Conservation (phyloP, 2,797 vertebrate genomes). For the Pseudochirops corinnae region DNA sequence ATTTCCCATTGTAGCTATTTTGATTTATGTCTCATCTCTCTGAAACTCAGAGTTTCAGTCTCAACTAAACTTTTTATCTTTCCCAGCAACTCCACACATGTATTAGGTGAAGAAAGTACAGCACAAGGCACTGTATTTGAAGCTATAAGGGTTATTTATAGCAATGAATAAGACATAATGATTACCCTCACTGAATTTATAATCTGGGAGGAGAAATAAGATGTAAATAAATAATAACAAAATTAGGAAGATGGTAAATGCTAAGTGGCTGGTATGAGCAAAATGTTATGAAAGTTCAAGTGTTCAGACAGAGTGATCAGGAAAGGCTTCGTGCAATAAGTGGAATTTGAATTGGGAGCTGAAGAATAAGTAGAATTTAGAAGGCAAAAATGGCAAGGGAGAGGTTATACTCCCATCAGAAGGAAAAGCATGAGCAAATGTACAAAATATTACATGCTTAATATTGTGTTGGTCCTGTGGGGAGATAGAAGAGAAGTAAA, state of each 20-base stretch:
- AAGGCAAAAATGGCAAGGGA: background rate
- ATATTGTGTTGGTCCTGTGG: background rate
- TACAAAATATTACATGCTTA: background rate
- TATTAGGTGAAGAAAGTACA: background rate
- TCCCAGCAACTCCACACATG: background rate
- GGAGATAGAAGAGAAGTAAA: background rate
- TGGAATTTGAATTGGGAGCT: background rate
- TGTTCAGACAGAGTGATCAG: background rate
- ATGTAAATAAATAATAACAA: background rate
- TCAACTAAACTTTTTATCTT: background rate
- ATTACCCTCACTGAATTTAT: background rate
- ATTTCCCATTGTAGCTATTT: background rate
- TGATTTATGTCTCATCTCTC: background rate
- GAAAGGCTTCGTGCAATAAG: background rate
- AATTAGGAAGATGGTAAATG: background rate
- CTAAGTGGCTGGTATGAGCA: background rate
- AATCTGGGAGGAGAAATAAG: background rate
- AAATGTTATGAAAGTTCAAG: background rate
- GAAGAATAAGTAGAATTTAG: background rate
- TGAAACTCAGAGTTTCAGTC: background rate
- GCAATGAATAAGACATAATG: background rate
- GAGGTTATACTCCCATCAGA: background rate
- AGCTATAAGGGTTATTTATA: background rate
- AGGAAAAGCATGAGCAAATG: background rate
- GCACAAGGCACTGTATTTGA: background rate